phyloP scores from a whole-genome alignment of 1,140 invertebrate species.

The Solen grandis region DNA sequence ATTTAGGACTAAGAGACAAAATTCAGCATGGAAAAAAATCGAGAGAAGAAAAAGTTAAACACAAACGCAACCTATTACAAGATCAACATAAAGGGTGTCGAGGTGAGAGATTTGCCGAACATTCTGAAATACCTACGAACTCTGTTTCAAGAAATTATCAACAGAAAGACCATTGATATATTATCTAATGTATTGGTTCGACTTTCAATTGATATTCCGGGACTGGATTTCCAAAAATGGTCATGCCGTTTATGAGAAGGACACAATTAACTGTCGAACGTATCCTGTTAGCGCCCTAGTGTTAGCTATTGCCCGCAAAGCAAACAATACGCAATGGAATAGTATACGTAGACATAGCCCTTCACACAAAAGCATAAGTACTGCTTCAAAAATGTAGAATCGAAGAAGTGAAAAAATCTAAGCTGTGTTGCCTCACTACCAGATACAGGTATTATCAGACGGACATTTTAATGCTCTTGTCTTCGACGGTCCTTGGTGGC shows the following conservation, averaged over 20 bases:
- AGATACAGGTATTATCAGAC: constrained; percentile 40
- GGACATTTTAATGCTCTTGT: constrained; percentile 23
- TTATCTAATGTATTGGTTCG: constrained; percentile 2
- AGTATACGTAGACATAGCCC: not conserved
- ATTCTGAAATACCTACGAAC: constrained; percentile 13
- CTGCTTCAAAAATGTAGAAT: not conserved
- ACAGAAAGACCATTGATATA: not conserved
- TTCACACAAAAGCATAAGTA: constrained; percentile 7
- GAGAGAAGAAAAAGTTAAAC: constrained; percentile 14
- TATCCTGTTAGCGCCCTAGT: constrained; percentile 2
- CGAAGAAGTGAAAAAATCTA: constrained; percentile 28
- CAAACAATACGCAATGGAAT: constrained; percentile 17
- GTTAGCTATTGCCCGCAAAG: not conserved
- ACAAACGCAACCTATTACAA: not conserved
- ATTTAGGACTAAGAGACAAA: not conserved
- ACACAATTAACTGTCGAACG: constrained; percentile 2
- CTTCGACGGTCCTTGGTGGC: constrained; percentile 12
- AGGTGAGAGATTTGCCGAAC: constrained; percentile 4
- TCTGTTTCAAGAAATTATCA: not conserved
- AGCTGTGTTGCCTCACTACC: constrained; percentile 13
- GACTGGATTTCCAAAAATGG: constrained; percentile 1
- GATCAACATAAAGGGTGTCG: constrained; percentile 2
- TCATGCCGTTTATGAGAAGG: not conserved
- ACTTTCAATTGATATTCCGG: constrained; percentile 18
- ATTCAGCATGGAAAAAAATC: constrained; percentile 20